Base-by-base conservation (phyloP, 2,888 invertebrate species). In the Eudemis profundana region DNA sequence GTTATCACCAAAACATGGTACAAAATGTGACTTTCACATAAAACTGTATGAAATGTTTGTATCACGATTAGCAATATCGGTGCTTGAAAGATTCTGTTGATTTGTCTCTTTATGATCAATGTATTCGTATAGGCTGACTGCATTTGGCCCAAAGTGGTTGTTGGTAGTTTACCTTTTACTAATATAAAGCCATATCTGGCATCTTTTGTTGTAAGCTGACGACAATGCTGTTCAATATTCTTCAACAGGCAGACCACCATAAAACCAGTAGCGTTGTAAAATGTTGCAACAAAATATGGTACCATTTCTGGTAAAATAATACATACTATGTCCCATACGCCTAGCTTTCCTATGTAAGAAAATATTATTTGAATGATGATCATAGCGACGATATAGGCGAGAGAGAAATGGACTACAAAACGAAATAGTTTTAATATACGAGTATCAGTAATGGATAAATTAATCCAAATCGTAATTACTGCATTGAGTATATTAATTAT, bases 161-260 rank as follows among this genome's bases (percentile, higher is more conserved):
- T 8, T 17, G 42, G 17, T 17, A 2, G 19, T 10, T 17, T 17
- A 42, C 10, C 8, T 10, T 10, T 19, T 3, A 42, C 42, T 19
- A 42, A 17, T 42, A 42, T 3, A 19, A 42, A 42, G 3, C 15
- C 2, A 17, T 19, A 17, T 15, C 2, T 42, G 3, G 42, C 10
- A 10, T 17, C 17, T 42, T 42, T 42, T 10, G 4, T 42, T 4
- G 17, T 17, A 17, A 17, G 8, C 17, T 15, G 19, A 42, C 19
- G 17, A 19, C 42, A 42, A 17, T 10, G 17, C 17, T 17, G 19
- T 8, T 19, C 12, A 3, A 42, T 42, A 19, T 42, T 42, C 19
- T 42, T 42, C 17, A 42, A 12, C 17, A 42, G 17, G 10, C 42
- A 42, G 8, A 42, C 42, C 19, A 42, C 42, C 42, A 42, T 42